Base-by-base conservation (phyloP, 1,140 invertebrate genomes). In the Drosophila murphyi region DNA sequence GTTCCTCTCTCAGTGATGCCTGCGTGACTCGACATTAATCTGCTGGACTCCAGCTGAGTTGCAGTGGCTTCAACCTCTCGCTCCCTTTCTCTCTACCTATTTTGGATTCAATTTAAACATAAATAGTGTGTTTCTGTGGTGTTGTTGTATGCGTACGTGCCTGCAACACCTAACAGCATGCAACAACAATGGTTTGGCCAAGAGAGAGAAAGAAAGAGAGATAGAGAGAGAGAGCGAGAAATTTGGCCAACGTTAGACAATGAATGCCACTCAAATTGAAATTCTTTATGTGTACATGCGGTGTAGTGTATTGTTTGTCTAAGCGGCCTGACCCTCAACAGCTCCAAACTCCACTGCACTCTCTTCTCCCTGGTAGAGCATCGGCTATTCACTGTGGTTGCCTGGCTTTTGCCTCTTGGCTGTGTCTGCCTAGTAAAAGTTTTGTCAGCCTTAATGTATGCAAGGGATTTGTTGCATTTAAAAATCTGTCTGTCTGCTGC, bases 91-190 rank as follows among this genome's bases (percentile, higher is more conserved):
- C 37, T 20, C 51, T 31, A 34, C 0, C 20, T 20, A 20, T 70
- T 77, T 67, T 50, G 34, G 52, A 10, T 56, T 68, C 39, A 45
- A 74, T 75, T 80, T 56, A 80, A 67, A 50, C 52, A 68, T 59
- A 74, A 86, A 62, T 72, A 63, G 28, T 76, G 55, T 77, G 50
- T 48, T 50, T 43, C 34, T 68, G 35, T 34, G 59, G 77, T 45
- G 55, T 68, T 67, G 75, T 56, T 82, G 76, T 59, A 72, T 80
- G 70, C 51, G 70, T 73, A 88, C 83, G 83, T 88, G 83, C 70
- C 56, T 77, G 83, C 77, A 77, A 82, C 83, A 88, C 83, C 83
- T 88, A 88, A 88, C 81, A 73, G 52, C 55, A 89, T 89, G 61
- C 77, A 89, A 83, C 80, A 80, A 77, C 45, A 63, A 79, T 47